Evolutionary conservation across 2,888 invertebrate species (phyloP).

Genomic region (Eilema caniola): DNA sequence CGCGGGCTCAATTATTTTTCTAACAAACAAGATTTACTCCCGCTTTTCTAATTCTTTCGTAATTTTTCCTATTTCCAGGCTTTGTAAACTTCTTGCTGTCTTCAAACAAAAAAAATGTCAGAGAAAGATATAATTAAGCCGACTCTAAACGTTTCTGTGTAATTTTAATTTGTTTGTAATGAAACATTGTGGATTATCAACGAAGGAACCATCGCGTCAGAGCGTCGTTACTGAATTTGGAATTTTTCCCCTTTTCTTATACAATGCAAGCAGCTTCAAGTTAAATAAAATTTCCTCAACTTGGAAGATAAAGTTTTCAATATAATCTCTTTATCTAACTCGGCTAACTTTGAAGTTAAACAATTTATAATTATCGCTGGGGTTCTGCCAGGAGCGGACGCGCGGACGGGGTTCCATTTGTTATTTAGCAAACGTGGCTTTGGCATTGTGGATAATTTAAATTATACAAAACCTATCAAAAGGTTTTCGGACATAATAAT

Average conservation of each 20-base stretch:
- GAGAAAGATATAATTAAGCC: constrained; percentile 13
- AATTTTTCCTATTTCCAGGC: constrained; percentile 14
- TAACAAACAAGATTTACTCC: constrained; percentile 12
- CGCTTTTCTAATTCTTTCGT: constrained; percentile 12
- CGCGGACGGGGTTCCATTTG: constrained; percentile 34
- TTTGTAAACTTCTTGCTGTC: constrained; percentile 13
- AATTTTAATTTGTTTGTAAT: constrained; percentile 26
- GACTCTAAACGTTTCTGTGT: constrained; percentile 19
- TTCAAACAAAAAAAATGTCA: constrained; percentile 16
- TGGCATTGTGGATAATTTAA: not conserved
- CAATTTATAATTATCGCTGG: constrained; percentile 31
- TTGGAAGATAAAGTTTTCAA: constrained; percentile 21
- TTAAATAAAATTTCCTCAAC: constrained; percentile 11
- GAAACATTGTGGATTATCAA: constrained; percentile 19
- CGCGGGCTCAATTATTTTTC: constrained; percentile 10
- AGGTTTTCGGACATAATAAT: no score
- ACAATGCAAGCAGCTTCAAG: not conserved
- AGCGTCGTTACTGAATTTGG: constrained; percentile 1
- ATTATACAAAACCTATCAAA: no score
- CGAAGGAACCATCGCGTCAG: constrained; percentile 17
- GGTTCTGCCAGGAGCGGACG: constrained; percentile 24
- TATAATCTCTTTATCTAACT: constrained; percentile 26
- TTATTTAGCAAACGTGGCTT: constrained; percentile 28
- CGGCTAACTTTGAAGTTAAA: constrained; percentile 30
- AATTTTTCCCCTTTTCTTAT: not conserved